phyloP scores from a whole-genome alignment of 2,888 invertebrate species.

The Cartodere bifasciata region DNA sequence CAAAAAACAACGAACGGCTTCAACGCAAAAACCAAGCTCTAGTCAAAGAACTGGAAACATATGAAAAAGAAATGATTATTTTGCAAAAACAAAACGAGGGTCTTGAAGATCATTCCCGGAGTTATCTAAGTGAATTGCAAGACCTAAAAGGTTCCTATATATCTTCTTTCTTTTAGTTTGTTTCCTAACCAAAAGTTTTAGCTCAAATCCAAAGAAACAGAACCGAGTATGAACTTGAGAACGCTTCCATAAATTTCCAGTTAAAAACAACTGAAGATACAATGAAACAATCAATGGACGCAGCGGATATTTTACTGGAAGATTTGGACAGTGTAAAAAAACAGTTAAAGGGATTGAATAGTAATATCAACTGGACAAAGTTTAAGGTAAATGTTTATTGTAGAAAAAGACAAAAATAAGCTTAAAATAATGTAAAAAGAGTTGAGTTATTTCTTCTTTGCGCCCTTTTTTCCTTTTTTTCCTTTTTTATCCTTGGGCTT shows the following conservation, averaged over 20 bases:
- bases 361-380: constrained; percentile 20
- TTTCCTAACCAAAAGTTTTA: constrained; percentile 9
- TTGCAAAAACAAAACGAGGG: constrained; percentile 22
- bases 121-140: constrained; percentile 20
- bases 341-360: constrained; percentile 17
- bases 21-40: constrained; percentile 20
- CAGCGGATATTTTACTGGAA: constrained; percentile 23
- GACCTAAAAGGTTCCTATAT: constrained; percentile 21
- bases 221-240: constrained; percentile 25
- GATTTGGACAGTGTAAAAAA: constrained; percentile 23
- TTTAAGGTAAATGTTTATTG: constrained; percentile 16
- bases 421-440: constrained; percentile 1
- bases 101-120: constrained; percentile 23
- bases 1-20: constrained; percentile 26
- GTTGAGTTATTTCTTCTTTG: no score
- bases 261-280: constrained; percentile 19
- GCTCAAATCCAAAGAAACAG: constrained; percentile 20
- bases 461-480: no score
- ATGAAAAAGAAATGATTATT: constrained; percentile 23
- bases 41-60: constrained; percentile 20
- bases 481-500: no score
- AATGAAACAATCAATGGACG: constrained; percentile 22
- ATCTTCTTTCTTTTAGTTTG: constrained; percentile 1
- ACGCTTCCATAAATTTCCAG: constrained; percentile 20
- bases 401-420: background rate